Evolutionary conservation across 2,797 vertebrate species (phyloP), one percentile per base, ranked within the genome.

Genomic region (Halcyon chelicuti): DNA sequence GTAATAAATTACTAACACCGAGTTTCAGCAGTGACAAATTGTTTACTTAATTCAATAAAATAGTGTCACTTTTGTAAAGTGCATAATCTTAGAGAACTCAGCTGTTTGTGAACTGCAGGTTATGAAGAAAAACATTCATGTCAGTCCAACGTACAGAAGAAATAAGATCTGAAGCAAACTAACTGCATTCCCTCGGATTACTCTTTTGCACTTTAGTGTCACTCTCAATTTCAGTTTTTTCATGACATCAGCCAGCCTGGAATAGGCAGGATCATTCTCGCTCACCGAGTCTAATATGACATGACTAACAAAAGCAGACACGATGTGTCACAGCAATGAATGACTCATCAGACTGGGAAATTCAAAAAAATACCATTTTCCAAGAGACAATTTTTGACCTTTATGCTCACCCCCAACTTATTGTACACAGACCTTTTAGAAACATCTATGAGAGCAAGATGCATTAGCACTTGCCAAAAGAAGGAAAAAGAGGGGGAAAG

Each of bases 11-110:
- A 93, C 96, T 86, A 79, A 82, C 86, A 82, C 58, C 0, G 19
- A 91, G 66, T 94, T 97, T 92, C 95, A 96, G 90, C 67, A 81
- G 80, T 96, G 94, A 96, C 86, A 97, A 96, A 97, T 86, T 96
- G 86, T 97, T 98, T 97, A 96, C 94, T 96, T 98, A 97, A 98
- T 97, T 96, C 93, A 96, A 97, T 97, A 97, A 97, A 94, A 95
- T 89, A 89, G 91, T 94, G 89, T 94, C 92, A 91, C 92, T 97
- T 94, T 78, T 55, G 68, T 62, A 74, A 77, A 86, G 88, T n/a
- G 21, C 77, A 88, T 88, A 88, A 95, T 95, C 90, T 97, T 84
- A 86, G 92, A 93, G 94, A 96, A 93, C 68, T 95, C 90, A 85
- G 87, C 83, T 94, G 61, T 31, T 92, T 94, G 83, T 76, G 86